Conservation (phyloP, 2,888 invertebrate species). For the Dasysyrphus tricinctus region DNA sequence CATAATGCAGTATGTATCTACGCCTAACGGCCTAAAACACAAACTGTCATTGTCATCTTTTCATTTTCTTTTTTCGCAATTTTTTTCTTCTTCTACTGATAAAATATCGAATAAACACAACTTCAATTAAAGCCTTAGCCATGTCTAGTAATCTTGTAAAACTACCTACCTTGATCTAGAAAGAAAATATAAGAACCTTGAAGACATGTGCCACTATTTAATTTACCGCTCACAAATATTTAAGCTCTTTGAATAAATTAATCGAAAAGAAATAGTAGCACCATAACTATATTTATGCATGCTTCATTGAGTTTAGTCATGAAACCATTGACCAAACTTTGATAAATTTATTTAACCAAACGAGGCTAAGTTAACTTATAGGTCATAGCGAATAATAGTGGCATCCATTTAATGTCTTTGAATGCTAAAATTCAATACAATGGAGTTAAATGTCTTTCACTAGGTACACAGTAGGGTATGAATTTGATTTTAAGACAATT, state of each 20-base stretch:
- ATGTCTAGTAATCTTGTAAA: constrained; percentile 2
- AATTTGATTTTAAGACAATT: not conserved
- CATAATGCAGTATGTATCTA: no score
- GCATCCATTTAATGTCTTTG: not conserved
- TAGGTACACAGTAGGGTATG: not conserved
- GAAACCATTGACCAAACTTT: constrained; percentile 27
- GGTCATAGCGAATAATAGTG: constrained; percentile 9
- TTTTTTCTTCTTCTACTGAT: not conserved
- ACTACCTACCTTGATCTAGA: constrained; percentile 48
- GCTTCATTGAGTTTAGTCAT: not conserved
- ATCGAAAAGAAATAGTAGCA: not conserved
- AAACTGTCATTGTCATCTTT: not conserved
- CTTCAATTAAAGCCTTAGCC: not conserved
- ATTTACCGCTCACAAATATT: not conserved
- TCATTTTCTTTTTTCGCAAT: not conserved
- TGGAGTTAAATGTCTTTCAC: not conserved
- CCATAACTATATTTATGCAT: not conserved
- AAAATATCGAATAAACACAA: not conserved
- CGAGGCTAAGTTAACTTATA: constrained; percentile 21
- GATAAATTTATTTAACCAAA: constrained; percentile 6
- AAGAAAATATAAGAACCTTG: constrained; percentile 21
- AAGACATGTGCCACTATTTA: constrained; percentile 26
- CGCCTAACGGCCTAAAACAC: no score
- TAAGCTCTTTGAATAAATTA: constrained; percentile 52
- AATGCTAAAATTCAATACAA: not conserved